phyloP scores from a whole-genome alignment of 2,797 vertebrate species.

The Phrynocephalus guinanensis region DNA sequence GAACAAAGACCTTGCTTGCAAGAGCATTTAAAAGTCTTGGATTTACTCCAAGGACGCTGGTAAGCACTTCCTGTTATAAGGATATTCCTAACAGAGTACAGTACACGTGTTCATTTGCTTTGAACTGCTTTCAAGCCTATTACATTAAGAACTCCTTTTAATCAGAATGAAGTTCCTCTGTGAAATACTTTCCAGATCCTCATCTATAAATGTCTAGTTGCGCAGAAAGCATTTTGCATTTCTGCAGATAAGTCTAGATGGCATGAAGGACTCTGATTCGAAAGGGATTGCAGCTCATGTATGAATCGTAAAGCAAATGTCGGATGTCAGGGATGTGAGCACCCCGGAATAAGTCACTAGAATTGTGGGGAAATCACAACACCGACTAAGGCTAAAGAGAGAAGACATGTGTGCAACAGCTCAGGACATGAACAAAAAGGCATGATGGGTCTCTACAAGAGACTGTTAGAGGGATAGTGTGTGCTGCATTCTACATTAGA shows the following conservation, averaged over 20 bases:
- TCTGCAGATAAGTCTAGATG: not conserved
- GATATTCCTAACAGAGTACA: not conserved
- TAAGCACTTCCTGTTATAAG: constrained; percentile 15
- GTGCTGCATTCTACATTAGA: not conserved
- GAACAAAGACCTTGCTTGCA: constrained; percentile 16
- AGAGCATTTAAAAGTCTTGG: constrained; percentile 16
- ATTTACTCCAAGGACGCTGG: constrained; percentile 11
- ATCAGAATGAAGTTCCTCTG: constrained; percentile 3
- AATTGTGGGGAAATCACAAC: not conserved
- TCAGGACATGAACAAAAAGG: not conserved
- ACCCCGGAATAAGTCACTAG: not conserved
- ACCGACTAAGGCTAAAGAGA: no score
- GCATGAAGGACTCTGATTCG: not conserved
- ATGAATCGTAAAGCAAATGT: not conserved
- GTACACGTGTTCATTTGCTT: not conserved
- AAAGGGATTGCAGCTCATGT: not conserved
- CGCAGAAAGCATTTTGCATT: not conserved
- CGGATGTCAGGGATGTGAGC: not conserved
- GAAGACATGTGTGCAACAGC: not conserved
- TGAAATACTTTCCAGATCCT: not conserved
- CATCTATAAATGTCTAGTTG: constrained; percentile 1
- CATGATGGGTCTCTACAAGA: not conserved
- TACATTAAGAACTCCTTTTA: constrained; percentile 5
- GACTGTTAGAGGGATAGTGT: not conserved
- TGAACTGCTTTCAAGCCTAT: constrained; percentile 21